Conservation (phyloP, 2,113 vertebrate genomes). For the Aviceda subcristata region DNA sequence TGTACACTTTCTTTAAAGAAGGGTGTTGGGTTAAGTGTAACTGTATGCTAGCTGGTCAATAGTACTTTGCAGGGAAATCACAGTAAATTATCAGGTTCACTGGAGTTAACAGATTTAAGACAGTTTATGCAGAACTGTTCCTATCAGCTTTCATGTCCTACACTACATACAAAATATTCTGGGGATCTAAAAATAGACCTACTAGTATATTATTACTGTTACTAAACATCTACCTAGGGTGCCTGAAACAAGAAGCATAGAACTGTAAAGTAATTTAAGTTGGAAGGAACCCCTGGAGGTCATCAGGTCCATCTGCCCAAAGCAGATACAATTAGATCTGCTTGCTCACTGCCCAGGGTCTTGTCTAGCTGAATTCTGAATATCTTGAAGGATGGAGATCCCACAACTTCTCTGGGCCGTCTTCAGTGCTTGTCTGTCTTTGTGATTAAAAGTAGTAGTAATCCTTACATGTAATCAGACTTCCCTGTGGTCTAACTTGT, state of each 20-base stretch:
- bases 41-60: not conserved
- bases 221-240: not conserved
- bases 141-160: not conserved
- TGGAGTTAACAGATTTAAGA: not conserved
- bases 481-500: not conserved
- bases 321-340: not conserved
- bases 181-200: not conserved
- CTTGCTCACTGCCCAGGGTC: not conserved
- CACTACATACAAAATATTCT: not conserved
- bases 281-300: not conserved
- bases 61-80: not conserved
- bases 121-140: not conserved
- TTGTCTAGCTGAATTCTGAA: not conserved
- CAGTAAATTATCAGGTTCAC: not conserved
- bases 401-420: not conserved
- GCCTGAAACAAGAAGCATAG: not conserved
- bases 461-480: not conserved
- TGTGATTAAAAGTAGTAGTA: not conserved
- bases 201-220: not conserved
- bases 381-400: not conserved
- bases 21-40: not conserved
- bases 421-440: not conserved
- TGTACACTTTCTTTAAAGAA: not conserved
- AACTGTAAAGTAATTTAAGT: not conserved
- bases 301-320: not conserved